Base-by-base conservation (phyloP, 2,888 invertebrate genomes). In the Xestoiulus laeticollis region DNA sequence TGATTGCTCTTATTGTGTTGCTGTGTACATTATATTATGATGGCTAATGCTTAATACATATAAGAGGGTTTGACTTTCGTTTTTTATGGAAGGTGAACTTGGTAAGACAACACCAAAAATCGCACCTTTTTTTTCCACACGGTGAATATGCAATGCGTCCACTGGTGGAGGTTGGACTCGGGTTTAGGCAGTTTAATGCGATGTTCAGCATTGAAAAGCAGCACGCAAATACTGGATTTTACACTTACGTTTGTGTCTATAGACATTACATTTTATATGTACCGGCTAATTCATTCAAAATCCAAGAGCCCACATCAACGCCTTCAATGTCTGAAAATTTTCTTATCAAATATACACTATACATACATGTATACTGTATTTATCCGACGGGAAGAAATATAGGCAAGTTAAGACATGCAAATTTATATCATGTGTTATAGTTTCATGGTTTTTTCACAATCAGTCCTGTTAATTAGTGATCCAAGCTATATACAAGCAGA, bases 21-120 rank as follows among this genome's bases (percentile, higher is more conserved):
- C 59, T 68, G 59, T 68, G 59, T 68, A 68, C 59, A 68, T 22
- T 68, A 68, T 68, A 68, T 68, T 68, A 68, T 68, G 59, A 68
- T 68, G 22, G 59, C 59, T 68, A 68, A 68, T 68, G 59, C 59
- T 68, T 68, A 68, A 68, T 68, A 68, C 59, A 68, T 68, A 68
- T 68, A 12, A 68, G 59, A 68, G 59, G 59, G 59, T 59, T 59
- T 68, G 59, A 68, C 59, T 68, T 68, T 68, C 10, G 59, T 68
- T 22, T n/a, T 68, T 68, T 68, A 68, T 68, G 22, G n/a, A 68
- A 68, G 59, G 59, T 68, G 59, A 68, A 68, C 22, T 68, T 68
- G 59, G 59, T 68, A 68, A 22, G 59, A 68, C 59, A 68, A 68
- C 59, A 68, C 19, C 59, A 68, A 68, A 68, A 68, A 68, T 68